phyloP scores from a whole-genome alignment of 2,113 vertebrate genomes.

The Cyrtonyx montezumae region DNA sequence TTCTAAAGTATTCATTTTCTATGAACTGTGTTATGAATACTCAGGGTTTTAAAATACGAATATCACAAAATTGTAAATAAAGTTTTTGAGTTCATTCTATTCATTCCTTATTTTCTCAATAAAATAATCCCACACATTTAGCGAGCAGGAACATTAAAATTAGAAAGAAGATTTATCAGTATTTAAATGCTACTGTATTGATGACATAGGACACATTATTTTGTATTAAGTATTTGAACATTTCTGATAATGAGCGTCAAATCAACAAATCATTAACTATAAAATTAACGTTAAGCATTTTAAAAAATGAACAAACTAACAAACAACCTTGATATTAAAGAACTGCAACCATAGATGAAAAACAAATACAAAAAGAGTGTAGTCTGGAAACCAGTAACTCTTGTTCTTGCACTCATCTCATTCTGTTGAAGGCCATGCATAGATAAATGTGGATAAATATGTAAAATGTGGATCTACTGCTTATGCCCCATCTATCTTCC shows the following conservation, averaged over 20 bases:
- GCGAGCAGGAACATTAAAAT: neutral
- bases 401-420: accelerated
- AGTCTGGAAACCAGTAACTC: neutral
- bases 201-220: neutral
- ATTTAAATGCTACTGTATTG: neutral
- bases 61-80: neutral
- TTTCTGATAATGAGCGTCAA: neutral
- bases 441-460: neutral
- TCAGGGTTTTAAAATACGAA: neutral
- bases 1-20: neutral
- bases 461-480: neutral
- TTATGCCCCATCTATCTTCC: neutral
- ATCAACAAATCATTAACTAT: neutral
- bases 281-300: neutral
- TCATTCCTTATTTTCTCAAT: neutral
- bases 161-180: accelerated
- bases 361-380: neutral
- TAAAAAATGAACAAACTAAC: neutral
- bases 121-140: neutral
- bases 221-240: neutral
- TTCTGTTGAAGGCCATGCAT: neutral
- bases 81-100: neutral
- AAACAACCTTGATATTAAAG: neutral
- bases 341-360: neutral
- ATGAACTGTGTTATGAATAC: neutral